These are phyloP conservation scores for Serrognathus titanus DNA, from an alignment of 2,888 invertebrate species.

Conservation along the genomic window DNA sequence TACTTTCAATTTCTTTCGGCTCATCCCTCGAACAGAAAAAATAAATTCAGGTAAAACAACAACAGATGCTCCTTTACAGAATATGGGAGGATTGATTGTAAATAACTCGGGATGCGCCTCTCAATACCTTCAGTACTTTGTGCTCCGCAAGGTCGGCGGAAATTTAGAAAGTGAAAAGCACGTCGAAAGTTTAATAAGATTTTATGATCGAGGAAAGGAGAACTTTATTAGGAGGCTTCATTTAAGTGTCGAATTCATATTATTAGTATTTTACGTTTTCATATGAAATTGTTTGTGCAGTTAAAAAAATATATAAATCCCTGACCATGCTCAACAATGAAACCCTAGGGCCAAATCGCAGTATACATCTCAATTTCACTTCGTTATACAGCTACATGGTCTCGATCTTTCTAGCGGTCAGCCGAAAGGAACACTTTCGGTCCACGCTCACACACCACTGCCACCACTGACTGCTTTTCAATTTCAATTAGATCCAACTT, in stretches of 20 bases:
- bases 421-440: constrained; percentile 14
- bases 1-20: constrained; percentile 22
- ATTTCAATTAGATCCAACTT: constrained; percentile 12
- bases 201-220: no score
- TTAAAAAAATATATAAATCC: no score
- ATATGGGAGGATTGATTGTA: neutral
- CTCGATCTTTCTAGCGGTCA: constrained; percentile 17
- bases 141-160: no score
- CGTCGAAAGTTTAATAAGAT: no score
- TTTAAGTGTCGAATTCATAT: no score
- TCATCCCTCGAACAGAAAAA: constrained; percentile 13
- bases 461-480: constrained; percentile 8
- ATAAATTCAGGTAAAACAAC: constrained; percentile 4
- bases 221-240: no score
- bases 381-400: constrained; percentile 9
- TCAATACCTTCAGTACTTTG: no score
- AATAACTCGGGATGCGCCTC: no score
- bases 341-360: constrained; percentile 10
- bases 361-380: constrained; percentile 12
- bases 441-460: constrained; percentile 9
- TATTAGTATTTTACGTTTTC: no score
- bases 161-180: no score
- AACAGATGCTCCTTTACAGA: constrained; percentile 4
- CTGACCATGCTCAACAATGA: constrained; percentile 13
- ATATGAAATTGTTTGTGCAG: no score